These are phyloP conservation scores for Stigmatopora argus DNA, from an alignment of 2,113 vertebrate species.

Conservation along the genomic window DNA sequence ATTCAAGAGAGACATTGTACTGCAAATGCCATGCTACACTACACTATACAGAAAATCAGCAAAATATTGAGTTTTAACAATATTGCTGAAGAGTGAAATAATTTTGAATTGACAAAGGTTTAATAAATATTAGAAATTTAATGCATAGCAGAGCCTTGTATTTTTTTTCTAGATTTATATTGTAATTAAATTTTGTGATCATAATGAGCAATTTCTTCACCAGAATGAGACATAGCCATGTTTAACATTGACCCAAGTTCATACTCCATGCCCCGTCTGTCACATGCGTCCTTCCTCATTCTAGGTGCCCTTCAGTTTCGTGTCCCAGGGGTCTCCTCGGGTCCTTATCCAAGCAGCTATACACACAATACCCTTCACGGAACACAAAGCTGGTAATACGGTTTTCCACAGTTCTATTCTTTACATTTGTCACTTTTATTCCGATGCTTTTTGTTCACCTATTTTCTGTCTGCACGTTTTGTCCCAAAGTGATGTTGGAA, in stretches of 20 bases:
- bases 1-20: too few species aligned
- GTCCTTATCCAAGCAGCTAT: conserved; percentile 51
- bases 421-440: conserved; percentile 69
- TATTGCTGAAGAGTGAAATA: background rate
- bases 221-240: background rate
- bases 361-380: conserved; percentile 64
- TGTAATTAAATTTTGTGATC: background rate
- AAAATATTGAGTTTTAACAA: background rate
- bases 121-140: background rate
- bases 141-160: background rate
- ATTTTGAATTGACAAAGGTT: background rate
- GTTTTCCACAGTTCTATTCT: conserved; percentile 49
- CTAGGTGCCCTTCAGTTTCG: conserved; percentile 50
- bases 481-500: conserved; percentile 52
- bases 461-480: conserved; percentile 60
- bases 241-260: conserved; percentile 14
- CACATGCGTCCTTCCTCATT: conserved; percentile 59
- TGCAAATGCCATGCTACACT: too few species aligned
- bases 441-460: conserved; percentile 54
- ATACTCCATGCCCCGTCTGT: conserved; percentile 57
- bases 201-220: conserved; percentile 12
- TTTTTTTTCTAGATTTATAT: background rate
- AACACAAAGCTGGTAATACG: conserved; percentile 62
- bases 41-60: background rate
- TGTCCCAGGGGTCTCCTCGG: conserved; percentile 51